Conservation (phyloP, 2,888 invertebrate genomes). For the Tethea ocularis region DNA sequence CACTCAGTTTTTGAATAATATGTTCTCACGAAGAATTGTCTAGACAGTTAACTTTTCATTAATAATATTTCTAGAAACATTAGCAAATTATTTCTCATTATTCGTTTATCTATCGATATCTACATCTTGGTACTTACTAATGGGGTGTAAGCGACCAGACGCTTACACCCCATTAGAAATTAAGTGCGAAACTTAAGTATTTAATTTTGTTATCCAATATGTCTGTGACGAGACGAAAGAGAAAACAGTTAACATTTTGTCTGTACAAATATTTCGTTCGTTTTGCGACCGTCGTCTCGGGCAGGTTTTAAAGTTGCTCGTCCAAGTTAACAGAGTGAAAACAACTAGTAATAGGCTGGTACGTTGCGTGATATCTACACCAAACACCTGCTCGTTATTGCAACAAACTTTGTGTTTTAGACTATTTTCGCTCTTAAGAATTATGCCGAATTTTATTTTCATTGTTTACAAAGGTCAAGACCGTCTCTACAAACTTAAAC, state of each 20-base stretch:
- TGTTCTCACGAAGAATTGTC: not conserved
- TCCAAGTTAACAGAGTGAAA: conserved; percentile 69
- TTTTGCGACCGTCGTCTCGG: conserved; percentile 53
- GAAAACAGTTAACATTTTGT: conserved; percentile 67
- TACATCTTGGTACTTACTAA: conserved; percentile 3
- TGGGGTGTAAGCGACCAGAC: no score
- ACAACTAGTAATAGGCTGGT: conserved; percentile 51
- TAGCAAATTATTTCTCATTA: conserved; percentile 12
- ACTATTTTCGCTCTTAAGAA: conserved; percentile 51
- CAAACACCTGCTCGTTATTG: conserved; percentile 65
- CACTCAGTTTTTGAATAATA: not conserved
- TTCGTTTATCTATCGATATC: conserved; percentile 8
- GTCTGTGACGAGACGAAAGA: conserved; percentile 53
- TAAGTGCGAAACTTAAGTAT: conserved; percentile 3
- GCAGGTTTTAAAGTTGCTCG: conserved; percentile 66
- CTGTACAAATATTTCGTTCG: conserved; percentile 72
- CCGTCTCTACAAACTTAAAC: conserved; percentile 37
- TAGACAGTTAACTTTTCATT: not conserved
- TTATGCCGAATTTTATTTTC: conserved; percentile 53
- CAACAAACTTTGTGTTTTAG: conserved; percentile 60
- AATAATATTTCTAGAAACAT: conserved; percentile 6
- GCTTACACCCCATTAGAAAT: conserved; percentile 1
- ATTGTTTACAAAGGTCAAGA: conserved; percentile 71
- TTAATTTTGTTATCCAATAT: conserved; percentile 45
- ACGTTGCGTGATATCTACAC: conserved; percentile 66